Percentiles rank a stretch among this genome's conserved stretches.
phyloP scores from a whole-genome alignment of 2,888 invertebrate species.

The Anodontia alba region DNA sequence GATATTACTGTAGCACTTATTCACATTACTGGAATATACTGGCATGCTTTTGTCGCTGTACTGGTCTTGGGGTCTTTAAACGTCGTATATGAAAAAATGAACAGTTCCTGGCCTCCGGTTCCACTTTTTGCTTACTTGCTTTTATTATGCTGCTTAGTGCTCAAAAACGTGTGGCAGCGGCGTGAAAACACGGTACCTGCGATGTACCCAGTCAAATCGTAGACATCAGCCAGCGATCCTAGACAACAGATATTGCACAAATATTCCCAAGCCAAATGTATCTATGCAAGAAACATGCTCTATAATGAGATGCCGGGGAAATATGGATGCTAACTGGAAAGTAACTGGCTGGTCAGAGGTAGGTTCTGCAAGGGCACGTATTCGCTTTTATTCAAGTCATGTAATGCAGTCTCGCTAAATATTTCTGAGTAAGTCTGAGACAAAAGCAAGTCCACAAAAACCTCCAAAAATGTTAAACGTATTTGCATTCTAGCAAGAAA shows the following conservation, averaged over 20 bases:
- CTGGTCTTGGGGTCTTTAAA: no score
- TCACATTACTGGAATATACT: no score
- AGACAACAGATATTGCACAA: conserved; percentile 54
- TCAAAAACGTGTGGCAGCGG: conserved; percentile 74
- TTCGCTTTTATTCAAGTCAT: not conserved
- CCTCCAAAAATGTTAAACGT: no score
- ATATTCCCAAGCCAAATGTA: conserved; percentile 62
- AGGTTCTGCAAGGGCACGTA: conserved; percentile 36
- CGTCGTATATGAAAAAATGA: no score
- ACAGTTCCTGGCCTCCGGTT: no score
- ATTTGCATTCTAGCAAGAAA: no score
- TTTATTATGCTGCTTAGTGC: conserved; percentile 71
- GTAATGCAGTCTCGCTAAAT: not conserved
- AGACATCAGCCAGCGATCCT: conserved; percentile 54
- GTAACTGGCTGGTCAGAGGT: conserved; percentile 69
- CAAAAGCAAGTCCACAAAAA: no score
- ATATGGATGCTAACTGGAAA: conserved; percentile 57
- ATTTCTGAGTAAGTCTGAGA: no score
- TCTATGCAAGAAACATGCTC: conserved; percentile 63
- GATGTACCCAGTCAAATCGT: conserved; percentile 60
- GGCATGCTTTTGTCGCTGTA: no score
- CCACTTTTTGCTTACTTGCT: conserved; percentile 25
- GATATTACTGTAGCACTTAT: no score
- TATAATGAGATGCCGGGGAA: conserved; percentile 61
- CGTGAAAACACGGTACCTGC: conserved; percentile 62